Base-by-base conservation (phyloP, 92 coral and sea anemone genomes). In the Actinernus sp. region DNA sequence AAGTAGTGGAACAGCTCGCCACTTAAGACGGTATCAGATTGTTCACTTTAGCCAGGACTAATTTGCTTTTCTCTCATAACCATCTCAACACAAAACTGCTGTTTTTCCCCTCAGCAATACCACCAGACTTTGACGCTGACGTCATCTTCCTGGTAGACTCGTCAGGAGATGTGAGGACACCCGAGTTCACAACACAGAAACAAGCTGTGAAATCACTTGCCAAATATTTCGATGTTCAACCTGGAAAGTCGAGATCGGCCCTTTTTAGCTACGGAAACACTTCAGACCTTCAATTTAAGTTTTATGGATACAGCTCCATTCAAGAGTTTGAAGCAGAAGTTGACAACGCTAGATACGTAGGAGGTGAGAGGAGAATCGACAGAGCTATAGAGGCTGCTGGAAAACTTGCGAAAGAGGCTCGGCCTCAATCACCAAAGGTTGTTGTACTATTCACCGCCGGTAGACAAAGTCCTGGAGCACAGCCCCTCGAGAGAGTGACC, bases 111-210 rank as follows among this genome's bases (percentile, higher is more conserved):
- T 43, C 61, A 60, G 47, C 47, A 27, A 26, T 49, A 36, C 60
- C 65, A 16, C 45, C 55, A 38, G 56, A 69, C 38, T 66, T 66
- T 26, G 74, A 66, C 25, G 75, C 90, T 17, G 94, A 93, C 46
- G 71, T 93, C 31, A 56, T 93, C 5, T 93, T 93, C 64, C 75
- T 92, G 51, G 47, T 93, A 61, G 98, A 92, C 58, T 89, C 92
- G 2, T 90, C 98, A 51, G 50, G 55, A 41, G 84, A 56, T 4
- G 98, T 90, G 17, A 81, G 82, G 23, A 73, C 76, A 23, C 58
- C 65, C 13, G 83, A 85, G 24, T 90, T 85, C 58, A 30, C 36
- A 10, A 72, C 70, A 36, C 84, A 93, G 31, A 91, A 93, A 55
- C 77, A 77, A 18, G 86, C 90, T 62, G 87, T 93, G 50, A 81